Conservation (phyloP, 2,113 vertebrate species). For the Willisornis vidua region DNA sequence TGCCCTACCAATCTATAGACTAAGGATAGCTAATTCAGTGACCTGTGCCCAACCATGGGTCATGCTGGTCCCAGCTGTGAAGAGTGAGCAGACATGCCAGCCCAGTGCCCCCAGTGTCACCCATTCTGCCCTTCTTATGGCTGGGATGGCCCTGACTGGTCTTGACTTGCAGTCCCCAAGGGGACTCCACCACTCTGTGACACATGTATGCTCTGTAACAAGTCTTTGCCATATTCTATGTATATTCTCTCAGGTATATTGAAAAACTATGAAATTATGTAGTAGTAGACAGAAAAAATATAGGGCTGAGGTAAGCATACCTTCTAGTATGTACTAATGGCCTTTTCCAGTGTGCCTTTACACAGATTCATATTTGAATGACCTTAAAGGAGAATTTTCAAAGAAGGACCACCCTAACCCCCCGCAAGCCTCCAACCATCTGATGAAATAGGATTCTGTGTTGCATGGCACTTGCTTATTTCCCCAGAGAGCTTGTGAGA, state of each 20-base stretch:
- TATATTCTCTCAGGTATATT: background rate
- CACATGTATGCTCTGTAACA: background rate
- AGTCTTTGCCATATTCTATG: background rate
- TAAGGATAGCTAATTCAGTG: background rate
- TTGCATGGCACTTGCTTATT: background rate
- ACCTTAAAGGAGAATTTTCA: background rate
- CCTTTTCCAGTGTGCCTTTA: background rate
- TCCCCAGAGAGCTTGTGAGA: background rate
- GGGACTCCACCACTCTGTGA: background rate
- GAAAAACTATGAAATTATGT: background rate
- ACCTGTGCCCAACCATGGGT: background rate
- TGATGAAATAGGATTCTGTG: background rate
- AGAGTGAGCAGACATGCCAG: accelerated
- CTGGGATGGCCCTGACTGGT: background rate
- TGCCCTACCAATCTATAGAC: background rate
- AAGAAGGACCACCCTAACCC: background rate
- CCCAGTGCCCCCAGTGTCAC: accelerated
- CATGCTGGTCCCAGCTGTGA: background rate
- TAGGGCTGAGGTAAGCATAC: background rate
- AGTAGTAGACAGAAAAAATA: background rate
- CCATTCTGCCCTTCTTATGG: background rate
- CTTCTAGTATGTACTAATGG: background rate
- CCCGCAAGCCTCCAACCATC: background rate
- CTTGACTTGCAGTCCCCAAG: background rate
- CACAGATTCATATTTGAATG: background rate